Evolutionary conservation across 1,140 invertebrate genomes (phyloP).

Genomic region (Hypsibius dujardini): DNA sequence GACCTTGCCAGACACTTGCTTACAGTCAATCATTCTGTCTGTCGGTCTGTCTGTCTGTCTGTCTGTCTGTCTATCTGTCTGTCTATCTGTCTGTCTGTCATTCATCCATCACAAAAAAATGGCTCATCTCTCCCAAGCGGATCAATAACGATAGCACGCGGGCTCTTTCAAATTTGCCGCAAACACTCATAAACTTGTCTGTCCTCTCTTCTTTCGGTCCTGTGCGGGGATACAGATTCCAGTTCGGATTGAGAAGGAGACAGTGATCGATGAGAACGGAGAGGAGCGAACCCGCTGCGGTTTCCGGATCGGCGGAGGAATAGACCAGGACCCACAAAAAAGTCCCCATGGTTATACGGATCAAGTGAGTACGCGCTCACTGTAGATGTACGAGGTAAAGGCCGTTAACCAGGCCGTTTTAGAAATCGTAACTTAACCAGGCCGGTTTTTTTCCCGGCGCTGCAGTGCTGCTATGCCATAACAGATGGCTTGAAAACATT

Average conservation of each 20-base stretch:
- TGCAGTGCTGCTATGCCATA: too few relatives aligned
- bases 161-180: neutral
- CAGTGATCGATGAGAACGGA: constrained; percentile 59
- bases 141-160: neutral
- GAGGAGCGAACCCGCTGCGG: constrained; percentile 73
- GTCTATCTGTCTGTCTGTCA: too few relatives aligned
- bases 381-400: too few relatives aligned
- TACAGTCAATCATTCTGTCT: too few relatives aligned
- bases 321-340: constrained; percentile 87
- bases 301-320: constrained; percentile 94
- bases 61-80: too few relatives aligned
- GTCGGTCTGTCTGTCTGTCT: too few relatives aligned
- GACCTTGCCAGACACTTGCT: too few relatives aligned
- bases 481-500: neutral
- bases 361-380: constrained; percentile 47
- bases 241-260: constrained; percentile 82
- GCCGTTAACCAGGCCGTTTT: too few relatives aligned
- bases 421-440: too few relatives aligned
- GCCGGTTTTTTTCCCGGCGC: constrained; percentile 21
- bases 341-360: constrained; percentile 93
- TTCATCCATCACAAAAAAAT: neutral
- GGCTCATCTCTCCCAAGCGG: neutral
- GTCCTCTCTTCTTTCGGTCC: neutral
- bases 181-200: neutral
- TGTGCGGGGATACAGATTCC: constrained; percentile 56